Evolutionary conservation across 2,113 vertebrate genomes (phyloP), one percentile per base, ranked within the genome.

Genomic region (Dromiciops gliroides): DNA sequence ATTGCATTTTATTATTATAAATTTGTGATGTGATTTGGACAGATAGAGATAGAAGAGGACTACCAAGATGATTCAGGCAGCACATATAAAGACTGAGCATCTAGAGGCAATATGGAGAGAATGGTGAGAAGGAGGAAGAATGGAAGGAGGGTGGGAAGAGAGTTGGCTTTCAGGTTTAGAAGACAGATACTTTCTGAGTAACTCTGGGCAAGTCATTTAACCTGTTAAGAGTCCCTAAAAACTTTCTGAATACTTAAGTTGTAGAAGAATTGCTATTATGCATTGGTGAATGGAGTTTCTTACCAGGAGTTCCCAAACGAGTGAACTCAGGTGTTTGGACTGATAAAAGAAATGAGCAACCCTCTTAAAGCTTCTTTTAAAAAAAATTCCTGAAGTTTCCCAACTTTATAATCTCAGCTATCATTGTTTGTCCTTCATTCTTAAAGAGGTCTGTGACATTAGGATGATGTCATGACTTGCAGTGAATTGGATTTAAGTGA

Each of bases 1-100:
- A 31, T 89, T 90, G 44, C 48, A 93, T 44, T 47, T 91, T 56
- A 53, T 49, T 89, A 56, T 91, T 94, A 92, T 90, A 92, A 56
- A 52, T 47, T 93, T 60, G 91, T 96, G 48, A 7, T 60, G 91
- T 96, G 48, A 7, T 44, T 89, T 89, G 48, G 28, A 48, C 56
- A 44, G 90, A 91, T 93, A 56, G 37, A 53, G 48, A 91, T 91
- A 50, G 28, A 19, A 11, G n/a, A 75, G 67, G 37, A 75, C 1
- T 14, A n/a, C n/a, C 60, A 16, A 67, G 60, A 67, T 67, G 67
- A 44, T 44, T 75, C 3, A 75, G 67, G 67, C 37, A 75, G 37
- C 60, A 67, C 12, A 67, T 22, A 75, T 22, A n/a, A 75, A 75
- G 67, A n/a, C n/a, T 44, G 16, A 75, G 19, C 67, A 22, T 75